phyloP scores from a whole-genome alignment of 2,888 invertebrate species.

The Hydrotaea diabolus region DNA sequence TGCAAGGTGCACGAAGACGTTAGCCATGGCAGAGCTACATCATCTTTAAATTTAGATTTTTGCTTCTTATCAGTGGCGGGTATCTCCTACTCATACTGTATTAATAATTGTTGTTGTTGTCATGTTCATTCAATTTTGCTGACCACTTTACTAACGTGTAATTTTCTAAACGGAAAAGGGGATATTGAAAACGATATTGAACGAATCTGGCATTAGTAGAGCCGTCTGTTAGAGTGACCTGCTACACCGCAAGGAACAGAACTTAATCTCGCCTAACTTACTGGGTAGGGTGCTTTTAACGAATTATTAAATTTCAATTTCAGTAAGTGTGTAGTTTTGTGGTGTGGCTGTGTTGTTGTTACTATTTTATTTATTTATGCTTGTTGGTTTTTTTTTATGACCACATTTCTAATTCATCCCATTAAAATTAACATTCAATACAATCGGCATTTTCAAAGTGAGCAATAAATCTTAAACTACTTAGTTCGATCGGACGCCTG shows the following conservation, averaged over 20 bases:
- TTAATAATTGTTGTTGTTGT: slow-evolving; percentile 42
- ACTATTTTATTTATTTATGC: slow-evolving; percentile 12
- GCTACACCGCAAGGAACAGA: neutral
- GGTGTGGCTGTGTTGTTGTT: neutral
- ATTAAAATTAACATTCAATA: slow-evolving; percentile 50
- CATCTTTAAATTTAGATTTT: slow-evolving; percentile 55
- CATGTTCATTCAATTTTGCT: slow-evolving; percentile 19
- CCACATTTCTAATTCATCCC: slow-evolving; percentile 51
- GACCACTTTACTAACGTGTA: slow-evolving; percentile 49
- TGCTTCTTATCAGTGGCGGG: slow-evolving; percentile 2
- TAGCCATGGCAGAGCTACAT: slow-evolving; percentile 43
- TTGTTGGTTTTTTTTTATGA: slow-evolving; percentile 32
- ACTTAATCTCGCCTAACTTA: neutral
- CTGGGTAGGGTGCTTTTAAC: slow-evolving; percentile 4
- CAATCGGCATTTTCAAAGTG: slow-evolving; percentile 55
- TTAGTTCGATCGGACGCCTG: slow-evolving; percentile 19
- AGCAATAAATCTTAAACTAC: slow-evolving; percentile 57
- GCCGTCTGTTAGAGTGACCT: neutral
- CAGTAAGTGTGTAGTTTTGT: neutral
- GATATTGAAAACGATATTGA: too few relatives aligned
- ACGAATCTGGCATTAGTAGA: too few relatives aligned
- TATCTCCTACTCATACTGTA: slow-evolving; percentile 35
- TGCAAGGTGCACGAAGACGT: slow-evolving; percentile 18
- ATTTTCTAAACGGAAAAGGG: slow-evolving; percentile 13
- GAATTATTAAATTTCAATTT: slow-evolving; percentile 22